Base-by-base conservation (phyloP, 2,888 invertebrate genomes). In the Tipula confusa region DNA sequence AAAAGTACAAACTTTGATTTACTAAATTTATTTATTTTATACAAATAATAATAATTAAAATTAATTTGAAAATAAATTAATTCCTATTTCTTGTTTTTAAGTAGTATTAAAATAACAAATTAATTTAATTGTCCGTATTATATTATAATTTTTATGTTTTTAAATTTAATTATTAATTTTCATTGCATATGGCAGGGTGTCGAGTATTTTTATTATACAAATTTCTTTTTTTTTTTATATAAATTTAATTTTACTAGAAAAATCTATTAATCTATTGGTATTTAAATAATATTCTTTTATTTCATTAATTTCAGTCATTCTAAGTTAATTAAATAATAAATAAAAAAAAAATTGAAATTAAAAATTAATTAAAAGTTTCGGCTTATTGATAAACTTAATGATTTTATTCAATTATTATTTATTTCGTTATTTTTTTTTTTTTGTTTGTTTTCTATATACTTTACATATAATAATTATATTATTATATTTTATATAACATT, bases 401-500 rank as follows among this genome's bases (percentile, higher is more conserved):
- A 64, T 64, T 64, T 64, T 9, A 24, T 64, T 11, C 24, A 24
- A 43, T 15, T 43, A 15, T 15, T 24, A 24, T 24, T 64, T 64
- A 64, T 64, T 64, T 64, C 64, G 64, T 24, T 64, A 64, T 24
- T 64, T 64, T 18, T 48, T 18, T 64, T 64, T 64, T 18, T 43
- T 33, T 33, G 33, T 33, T 33, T n/a, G n/a, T n/a, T n/a, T 43
- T 64, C 24, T 64, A 64, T 18, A 9, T 64, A 24, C 24, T 64
- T 64, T 64, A 64, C n/a, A 64, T 64, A 64, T 64, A 64, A 64
- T 64, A 64, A 64, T 64, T 64, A 64, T 64, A 64, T 64, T 64
- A 64, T 64, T 64, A 64, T 64, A 64, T 64, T n/a, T 64, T 64
- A 48, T 48, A 48, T 48, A 64, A 64, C 64, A 64, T 64, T 64